phyloP scores from a whole-genome alignment of 2,888 invertebrate genomes.

The Salpingus planirostris region DNA sequence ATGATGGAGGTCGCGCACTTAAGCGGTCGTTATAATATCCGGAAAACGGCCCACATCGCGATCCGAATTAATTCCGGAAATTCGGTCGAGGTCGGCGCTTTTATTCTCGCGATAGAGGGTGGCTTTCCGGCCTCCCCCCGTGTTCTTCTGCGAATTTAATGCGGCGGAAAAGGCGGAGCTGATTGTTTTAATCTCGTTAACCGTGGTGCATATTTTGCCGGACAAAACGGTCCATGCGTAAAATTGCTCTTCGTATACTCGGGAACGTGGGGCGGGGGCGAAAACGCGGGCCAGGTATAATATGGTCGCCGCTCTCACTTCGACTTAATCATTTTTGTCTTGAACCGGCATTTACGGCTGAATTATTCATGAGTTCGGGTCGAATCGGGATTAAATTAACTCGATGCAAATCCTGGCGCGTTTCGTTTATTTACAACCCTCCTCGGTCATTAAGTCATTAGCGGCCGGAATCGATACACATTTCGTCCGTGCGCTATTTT shows the following conservation, averaged over 20 bases:
- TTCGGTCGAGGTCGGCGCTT: too few relatives aligned
- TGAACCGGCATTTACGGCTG: constrained; percentile 22
- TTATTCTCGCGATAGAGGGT: too few relatives aligned
- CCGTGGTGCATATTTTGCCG: constrained; percentile 21
- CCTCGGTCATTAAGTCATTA: constrained; percentile 21
- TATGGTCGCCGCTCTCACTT: too few relatives aligned
- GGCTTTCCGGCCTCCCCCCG: neutral
- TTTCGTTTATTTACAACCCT: constrained; percentile 25
- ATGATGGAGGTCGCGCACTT: too few relatives aligned
- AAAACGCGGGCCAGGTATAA: too few relatives aligned
- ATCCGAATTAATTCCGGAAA: too few relatives aligned
- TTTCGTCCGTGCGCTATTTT: too few relatives aligned
- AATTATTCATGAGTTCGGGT: constrained; percentile 31
- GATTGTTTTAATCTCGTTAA: constrained; percentile 16
- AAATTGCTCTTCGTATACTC: constrained; percentile 26
- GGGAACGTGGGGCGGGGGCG: too few relatives aligned
- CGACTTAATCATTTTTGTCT: constrained; percentile 24
- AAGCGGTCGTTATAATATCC: too few relatives aligned
- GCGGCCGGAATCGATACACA: constrained; percentile 12
- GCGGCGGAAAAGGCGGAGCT: constrained; percentile 11
- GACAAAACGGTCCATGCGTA: constrained; percentile 25
- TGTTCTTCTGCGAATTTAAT: constrained; percentile 12
- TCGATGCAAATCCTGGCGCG: constrained; percentile 28
- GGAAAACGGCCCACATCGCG: too few relatives aligned
- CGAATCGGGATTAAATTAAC: constrained; percentile 30